Conservation (phyloP, 2,888 invertebrate genomes). For the Crematogaster levior region DNA sequence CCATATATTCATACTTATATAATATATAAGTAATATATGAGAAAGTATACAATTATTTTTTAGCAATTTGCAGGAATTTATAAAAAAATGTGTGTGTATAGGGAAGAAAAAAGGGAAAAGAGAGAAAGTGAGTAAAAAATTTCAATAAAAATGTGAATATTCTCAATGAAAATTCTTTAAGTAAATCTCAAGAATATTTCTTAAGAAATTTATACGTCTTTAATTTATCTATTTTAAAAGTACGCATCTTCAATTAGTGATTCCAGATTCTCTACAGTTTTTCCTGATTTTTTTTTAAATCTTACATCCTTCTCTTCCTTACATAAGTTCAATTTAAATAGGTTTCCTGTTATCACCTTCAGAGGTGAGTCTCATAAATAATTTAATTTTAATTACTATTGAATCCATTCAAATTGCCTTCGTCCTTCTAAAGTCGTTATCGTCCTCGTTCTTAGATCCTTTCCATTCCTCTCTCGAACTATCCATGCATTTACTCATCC, state of each 20-base stretch:
- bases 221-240: neutral
- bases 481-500: neutral
- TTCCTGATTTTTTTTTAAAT: neutral
- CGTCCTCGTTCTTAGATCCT: conserved; percentile 15
- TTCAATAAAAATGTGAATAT: neutral
- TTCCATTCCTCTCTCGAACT: neutral
- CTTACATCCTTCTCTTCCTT: neutral
- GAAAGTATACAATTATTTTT: neutral
- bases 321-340: neutral
- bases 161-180: neutral
- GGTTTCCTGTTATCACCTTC: neutral
- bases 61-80: neutral
- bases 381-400: conserved; percentile 19
- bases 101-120: neutral
- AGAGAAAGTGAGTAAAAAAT: neutral
- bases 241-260: neutral
- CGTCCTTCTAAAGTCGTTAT: neutral
- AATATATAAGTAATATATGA: neutral
- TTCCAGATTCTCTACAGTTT: neutral
- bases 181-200: neutral
- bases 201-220: neutral
- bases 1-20: neutral
- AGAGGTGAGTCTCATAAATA: neutral
- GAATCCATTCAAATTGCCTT: conserved; percentile 13
- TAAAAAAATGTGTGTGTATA: neutral